A percentile compares a stretch with the other conserved stretches of the same genome.
phyloP scores from a whole-genome alignment of 2,888 invertebrate species.

The Drosophila yooni region DNA sequence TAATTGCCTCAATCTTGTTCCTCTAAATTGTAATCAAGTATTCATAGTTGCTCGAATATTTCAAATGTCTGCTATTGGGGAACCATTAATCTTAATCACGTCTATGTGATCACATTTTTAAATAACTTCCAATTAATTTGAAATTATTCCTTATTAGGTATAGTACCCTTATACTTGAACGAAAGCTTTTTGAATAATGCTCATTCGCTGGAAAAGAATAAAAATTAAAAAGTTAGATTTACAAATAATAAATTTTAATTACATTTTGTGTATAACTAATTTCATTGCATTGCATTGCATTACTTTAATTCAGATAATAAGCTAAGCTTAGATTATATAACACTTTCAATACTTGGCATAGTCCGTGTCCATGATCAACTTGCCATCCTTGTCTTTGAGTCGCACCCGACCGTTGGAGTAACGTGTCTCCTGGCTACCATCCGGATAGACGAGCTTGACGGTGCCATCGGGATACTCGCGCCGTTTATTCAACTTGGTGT shows the following conservation, averaged over 20 bases:
- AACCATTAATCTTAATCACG: background rate
- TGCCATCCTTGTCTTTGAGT: constrained; percentile 93
- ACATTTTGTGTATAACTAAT: constrained; percentile 20
- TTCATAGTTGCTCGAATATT: background rate
- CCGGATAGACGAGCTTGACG: constrained; percentile 93
- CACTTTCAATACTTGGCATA: constrained; percentile 68
- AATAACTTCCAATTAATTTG: background rate
- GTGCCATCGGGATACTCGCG: constrained; percentile 97
- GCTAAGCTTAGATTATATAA: background rate
- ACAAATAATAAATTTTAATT: constrained; percentile 20
- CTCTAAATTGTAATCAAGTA: background rate
- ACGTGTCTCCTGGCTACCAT: constrained; percentile 96
- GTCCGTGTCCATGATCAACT: constrained; percentile 90
- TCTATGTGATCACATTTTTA: background rate
- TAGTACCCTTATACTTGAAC: background rate
- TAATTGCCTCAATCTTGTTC: background rate
- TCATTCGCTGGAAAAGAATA: background rate
- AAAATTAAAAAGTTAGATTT: background rate
- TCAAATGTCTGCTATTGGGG: background rate
- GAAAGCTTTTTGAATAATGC: background rate
- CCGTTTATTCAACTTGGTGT: constrained; percentile 92
- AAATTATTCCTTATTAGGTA: background rate
- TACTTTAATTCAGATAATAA: constrained; percentile 2
- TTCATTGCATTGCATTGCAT: constrained; percentile 18
- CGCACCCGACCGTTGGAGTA: constrained; percentile 95